Evolutionary conservation across 2,797 vertebrate genomes (phyloP), one percentile per base, ranked within the genome.

Genomic region (Eutrigla gurnardus): DNA sequence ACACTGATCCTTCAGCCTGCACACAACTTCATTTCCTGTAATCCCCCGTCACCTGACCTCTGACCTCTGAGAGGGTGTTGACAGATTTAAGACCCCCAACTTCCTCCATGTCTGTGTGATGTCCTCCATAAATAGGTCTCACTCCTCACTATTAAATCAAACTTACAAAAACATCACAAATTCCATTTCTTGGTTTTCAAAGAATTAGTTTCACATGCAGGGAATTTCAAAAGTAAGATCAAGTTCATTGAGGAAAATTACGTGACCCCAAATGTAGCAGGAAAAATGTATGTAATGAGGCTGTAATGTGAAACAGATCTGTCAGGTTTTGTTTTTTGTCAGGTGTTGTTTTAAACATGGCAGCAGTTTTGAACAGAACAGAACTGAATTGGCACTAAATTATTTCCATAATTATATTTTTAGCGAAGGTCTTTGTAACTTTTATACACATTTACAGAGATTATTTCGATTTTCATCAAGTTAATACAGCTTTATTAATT

Each of bases 51-150:
- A 57, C 36, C 77, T 80, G 83, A 88, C 77, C 89, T 89, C 57
- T 81, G 83, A 89, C 82, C 80, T 63, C 2, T 73, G 64, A 10
- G 67, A 40, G 32, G 61, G 84, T 73, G 89, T 53, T 71, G 87
- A 87, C 82, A 90, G 88, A 85, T 88, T 87, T 84, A 84, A 70
- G 83, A 82, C 50, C 79, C 39, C 65, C 32, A 2, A 54, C 80
- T 87, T 91, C 84, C 88, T 86, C 50, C 7, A 12, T 2, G 25
- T 50, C 11, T 52, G 45, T 65, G 60, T 52, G 81, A 73, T 68
- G 42, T 64, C 63, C 8, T 73, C 32, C 5, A 61, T 71, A 2
- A 25, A 53, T 45, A 57, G 4, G 8, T 59, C 50, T 68, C 36
- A 40, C 32, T 35, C 6, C 36, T 15, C 47, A 15, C 15, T 0